Evolutionary conservation across 2,113 vertebrate species (phyloP).

Genomic region (Salvelinus alpinus): DNA sequence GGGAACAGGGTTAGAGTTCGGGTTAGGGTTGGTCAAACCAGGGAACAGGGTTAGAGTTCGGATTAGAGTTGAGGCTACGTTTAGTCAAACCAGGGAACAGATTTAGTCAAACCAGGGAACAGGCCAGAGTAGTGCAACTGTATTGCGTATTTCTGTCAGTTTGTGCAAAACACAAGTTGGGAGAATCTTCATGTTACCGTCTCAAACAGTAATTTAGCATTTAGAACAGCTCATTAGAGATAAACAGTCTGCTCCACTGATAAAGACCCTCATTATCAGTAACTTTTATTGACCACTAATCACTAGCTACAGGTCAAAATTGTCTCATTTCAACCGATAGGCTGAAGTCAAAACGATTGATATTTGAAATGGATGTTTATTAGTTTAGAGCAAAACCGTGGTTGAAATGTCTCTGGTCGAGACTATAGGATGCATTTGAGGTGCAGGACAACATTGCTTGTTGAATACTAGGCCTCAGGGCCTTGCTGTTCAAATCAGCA

Average conservation of each 20-base stretch:
- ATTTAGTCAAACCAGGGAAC: too few species aligned
- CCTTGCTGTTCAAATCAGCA: too few species aligned
- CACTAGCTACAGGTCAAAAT: neutral
- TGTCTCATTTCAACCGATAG: neutral
- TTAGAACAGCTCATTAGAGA: neutral
- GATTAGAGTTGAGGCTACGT: too few species aligned
- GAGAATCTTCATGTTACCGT: neutral
- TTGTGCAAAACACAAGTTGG: conserved; percentile 29
- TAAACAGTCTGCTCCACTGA: neutral
- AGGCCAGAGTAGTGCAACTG: too few species aligned
- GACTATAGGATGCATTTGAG: neutral
- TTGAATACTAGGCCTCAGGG: too few species aligned
- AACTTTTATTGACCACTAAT: neutral
- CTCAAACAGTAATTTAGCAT: neutral
- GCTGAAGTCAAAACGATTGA: too few species aligned
- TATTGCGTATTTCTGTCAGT: neutral
- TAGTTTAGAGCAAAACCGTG: neutral
- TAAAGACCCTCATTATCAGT: neutral
- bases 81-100: too few species aligned
- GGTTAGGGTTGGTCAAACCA: too few species aligned
- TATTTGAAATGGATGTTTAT: neutral
- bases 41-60: too few species aligned
- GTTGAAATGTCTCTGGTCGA: neutral
- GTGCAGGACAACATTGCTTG: neutral
- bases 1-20: too few species aligned